Evolutionary conservation across 1,140 invertebrate genomes (phyloP).

Genomic region (Hylaeus anthracinus): DNA sequence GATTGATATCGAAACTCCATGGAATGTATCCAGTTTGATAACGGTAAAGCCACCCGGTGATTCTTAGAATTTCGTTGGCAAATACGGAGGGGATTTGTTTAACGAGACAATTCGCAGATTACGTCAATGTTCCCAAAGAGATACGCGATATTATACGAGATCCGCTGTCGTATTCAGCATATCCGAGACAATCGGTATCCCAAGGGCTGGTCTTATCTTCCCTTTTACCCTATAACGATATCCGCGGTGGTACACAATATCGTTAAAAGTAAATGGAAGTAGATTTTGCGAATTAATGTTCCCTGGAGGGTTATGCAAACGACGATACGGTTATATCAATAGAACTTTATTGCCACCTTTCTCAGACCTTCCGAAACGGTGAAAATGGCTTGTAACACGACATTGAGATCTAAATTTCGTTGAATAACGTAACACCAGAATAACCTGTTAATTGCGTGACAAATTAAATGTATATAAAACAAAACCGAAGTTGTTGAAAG

Average conservation of each 20-base stretch:
- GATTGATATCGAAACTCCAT: no score
- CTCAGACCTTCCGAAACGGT: rapidly evolving
- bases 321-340: not conserved
- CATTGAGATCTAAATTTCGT: no score
- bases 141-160: not conserved
- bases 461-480: no score
- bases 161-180: not conserved
- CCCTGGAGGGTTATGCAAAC: no score
- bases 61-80: not conserved
- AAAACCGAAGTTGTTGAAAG: no score
- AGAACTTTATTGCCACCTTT: not conserved
- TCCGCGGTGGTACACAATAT: conserved; percentile 23
- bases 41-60: not conserved
- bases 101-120: not conserved
- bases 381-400: no score
- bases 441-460: no score
- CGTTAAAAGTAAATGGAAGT: not conserved
- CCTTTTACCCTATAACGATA: conserved; percentile 7
- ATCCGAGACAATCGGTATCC: conserved; percentile 6
- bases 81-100: not conserved
- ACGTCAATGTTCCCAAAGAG: not conserved
- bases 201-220: not conserved
- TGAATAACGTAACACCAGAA: no score
- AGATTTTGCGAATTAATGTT: conserved; percentile 12
- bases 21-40: no score